A percentile compares a stretch with the other conserved stretches of the same genome.
Evolutionary conservation across 2,888 invertebrate species (phyloP).

Genomic region (Brachyptera risi): DNA sequence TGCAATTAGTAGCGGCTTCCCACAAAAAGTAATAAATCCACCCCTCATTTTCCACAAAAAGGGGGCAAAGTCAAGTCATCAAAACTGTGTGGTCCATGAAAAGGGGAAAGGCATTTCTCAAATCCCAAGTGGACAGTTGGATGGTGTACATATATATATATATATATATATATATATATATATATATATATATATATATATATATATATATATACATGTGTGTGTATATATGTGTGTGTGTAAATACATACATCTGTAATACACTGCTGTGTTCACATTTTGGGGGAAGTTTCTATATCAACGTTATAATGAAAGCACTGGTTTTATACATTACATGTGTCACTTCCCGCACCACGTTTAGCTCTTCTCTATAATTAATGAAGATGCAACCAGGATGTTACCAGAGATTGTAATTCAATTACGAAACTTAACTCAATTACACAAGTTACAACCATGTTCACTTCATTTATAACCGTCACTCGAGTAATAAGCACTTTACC

Average conservation of each 20-base stretch:
- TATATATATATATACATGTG: no score
- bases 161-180: no score
- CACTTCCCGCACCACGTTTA: slow-evolving; percentile 14
- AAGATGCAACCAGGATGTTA: slow-evolving; percentile 13
- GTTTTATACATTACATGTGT: slow-evolving; percentile 14
- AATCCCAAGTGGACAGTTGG: slow-evolving; percentile 21
- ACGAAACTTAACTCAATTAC: slow-evolving; percentile 12
- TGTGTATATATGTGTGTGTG: no score
- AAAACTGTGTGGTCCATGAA: slow-evolving; percentile 13
- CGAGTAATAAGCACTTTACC: neutral
- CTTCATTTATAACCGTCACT: slow-evolving; percentile 19
- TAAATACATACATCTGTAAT: neutral
- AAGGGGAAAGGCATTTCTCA: slow-evolving; percentile 1
- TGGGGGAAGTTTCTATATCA: slow-evolving; percentile 15
- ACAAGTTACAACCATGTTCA: slow-evolving; percentile 14
- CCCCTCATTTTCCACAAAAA: slow-evolving; percentile 26
- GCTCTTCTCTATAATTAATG: slow-evolving; percentile 17
- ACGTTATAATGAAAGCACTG: slow-evolving; percentile 12
- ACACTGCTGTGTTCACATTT: slow-evolving; percentile 2
- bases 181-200: no score
- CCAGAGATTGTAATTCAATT: slow-evolving; percentile 16
- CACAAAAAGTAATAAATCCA: slow-evolving; percentile 30
- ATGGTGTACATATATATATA: neutral
- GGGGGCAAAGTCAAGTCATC: slow-evolving; percentile 17
- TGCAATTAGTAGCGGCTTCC: slow-evolving; percentile 27